These are phyloP conservation scores for Saguinus imperator DNA, from an alignment of 2,113 vertebrate genomes.

Conservation along the genomic window DNA sequence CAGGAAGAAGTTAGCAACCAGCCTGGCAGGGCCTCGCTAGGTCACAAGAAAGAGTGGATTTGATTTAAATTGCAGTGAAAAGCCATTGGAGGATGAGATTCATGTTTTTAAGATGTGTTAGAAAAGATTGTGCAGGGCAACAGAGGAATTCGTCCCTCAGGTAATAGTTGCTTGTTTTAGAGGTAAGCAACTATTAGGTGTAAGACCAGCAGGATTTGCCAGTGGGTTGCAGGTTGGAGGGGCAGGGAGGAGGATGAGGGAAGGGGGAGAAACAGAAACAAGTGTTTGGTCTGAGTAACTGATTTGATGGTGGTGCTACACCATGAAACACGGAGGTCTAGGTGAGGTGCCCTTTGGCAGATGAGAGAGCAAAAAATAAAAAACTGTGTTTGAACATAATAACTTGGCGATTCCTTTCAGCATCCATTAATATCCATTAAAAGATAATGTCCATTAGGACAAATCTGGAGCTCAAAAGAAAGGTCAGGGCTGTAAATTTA, in stretches of 20 bases:
- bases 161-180: neutral
- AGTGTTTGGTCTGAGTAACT: neutral
- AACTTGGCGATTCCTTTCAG: slow-evolving; percentile 26
- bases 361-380: neutral
- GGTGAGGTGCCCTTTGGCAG: neutral
- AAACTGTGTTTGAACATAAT: neutral
- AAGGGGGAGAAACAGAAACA: neutral
- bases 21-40: neutral
- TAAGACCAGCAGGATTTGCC: slow-evolving; percentile 39
- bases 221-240: neutral
- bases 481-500: slow-evolving; percentile 45
- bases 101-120: neutral
- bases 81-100: neutral
- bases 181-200: neutral
- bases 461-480: slow-evolving; percentile 38
- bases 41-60: neutral
- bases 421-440: slow-evolving; percentile 55
- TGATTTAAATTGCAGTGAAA: neutral
- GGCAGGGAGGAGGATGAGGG: neutral
- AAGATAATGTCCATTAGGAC: slow-evolving; percentile 22
- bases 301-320: neutral
- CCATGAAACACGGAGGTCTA: neutral
- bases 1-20: neutral
- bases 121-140: neutral
- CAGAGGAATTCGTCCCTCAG: neutral